A percentile compares a stretch with the other conserved stretches of the same genome.
These are phyloP conservation scores for Asarcornis scutulata DNA, from an alignment of 2,113 vertebrate genomes.

Conservation along the genomic window DNA sequence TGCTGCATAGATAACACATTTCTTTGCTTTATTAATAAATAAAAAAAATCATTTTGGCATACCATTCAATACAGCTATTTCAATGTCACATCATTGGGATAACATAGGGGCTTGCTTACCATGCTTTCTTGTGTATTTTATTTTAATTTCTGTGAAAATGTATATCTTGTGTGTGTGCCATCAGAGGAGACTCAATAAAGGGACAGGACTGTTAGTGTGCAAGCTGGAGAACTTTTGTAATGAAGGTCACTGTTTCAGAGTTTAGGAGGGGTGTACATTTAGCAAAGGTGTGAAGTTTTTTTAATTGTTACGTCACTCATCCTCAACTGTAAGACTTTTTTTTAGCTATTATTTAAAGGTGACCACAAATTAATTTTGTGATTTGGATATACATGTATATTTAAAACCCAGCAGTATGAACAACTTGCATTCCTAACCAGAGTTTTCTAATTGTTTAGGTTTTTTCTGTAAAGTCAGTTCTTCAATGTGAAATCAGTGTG, in stretches of 20 bases:
- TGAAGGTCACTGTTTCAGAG: not conserved
- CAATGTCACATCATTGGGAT: not conserved
- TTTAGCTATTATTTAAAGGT: not conserved
- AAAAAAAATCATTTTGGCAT: not conserved
- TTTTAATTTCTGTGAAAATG: constrained; percentile 54
- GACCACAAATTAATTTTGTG: not conserved
- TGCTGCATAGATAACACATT: not conserved
- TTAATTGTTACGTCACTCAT: not conserved
- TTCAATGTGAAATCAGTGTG: not conserved
- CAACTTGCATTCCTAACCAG: not conserved
- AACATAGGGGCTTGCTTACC: not conserved
- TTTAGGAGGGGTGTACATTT: not conserved
- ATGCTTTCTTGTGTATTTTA: constrained; percentile 23
- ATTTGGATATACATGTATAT: not conserved
- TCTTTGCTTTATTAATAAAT: not conserved
- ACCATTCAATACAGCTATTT: not conserved
- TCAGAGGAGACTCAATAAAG: not conserved
- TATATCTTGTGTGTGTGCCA: constrained; percentile 9
- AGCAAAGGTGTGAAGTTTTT: not conserved
- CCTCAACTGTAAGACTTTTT: not conserved
- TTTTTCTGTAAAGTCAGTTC: not conserved
- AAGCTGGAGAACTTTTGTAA: not conserved
- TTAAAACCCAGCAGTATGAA: not conserved
- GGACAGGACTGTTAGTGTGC: not conserved
- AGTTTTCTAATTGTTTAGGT: not conserved